Evolutionary conservation across 2,113 vertebrate species (phyloP), one percentile per base, ranked within the genome.

Genomic region (Phrynocephalus versicolor): DNA sequence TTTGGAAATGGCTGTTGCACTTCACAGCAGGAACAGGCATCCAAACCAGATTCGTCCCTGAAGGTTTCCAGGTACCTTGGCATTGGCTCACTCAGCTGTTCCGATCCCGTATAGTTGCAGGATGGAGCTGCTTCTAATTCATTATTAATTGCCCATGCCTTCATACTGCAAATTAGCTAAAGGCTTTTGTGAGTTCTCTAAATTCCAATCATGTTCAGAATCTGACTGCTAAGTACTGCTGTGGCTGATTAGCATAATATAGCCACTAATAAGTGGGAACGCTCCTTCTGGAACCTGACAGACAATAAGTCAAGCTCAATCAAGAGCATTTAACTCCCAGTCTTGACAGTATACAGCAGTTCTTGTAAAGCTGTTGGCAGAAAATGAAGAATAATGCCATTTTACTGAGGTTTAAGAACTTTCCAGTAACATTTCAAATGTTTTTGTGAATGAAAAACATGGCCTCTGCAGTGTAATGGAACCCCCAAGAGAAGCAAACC

Each of bases 231-330:
- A 76, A 0, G 6, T 57, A n/a, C 19, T 64, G 67, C 13, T 23
- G n/a, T 37, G 69, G 25, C 15, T 0, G 1, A 65, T 69, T 77
- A 89, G 90, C 65, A 25, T 69, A 90, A 51, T 64, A 41, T 85
- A 35, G 1, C 65, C 21, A 33, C 0, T 88, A 88, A 90, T 73
- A 80, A 80, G 16, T 58, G 4, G 27, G 57, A 85, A 88, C n/a
- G 6, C 16, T 7, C 80, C 45, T 60, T 88, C 35, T 25, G 77
- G 85, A 14, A 55, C 76, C 41, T 64, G n/a, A 86, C 1, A 6
- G 25, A 86, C 84, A 88, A 89, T 81, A 82, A 35, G 1, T 35
- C 21, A 76, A 86, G 80, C 82, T 0, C 0, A 76, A n/a, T 35
- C 35, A 69, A 78, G 71, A 45, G 67, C 19, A 30, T 37, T 83